Conservation (phyloP, 1,140 invertebrate genomes). For the Aplysia californica region DNA sequence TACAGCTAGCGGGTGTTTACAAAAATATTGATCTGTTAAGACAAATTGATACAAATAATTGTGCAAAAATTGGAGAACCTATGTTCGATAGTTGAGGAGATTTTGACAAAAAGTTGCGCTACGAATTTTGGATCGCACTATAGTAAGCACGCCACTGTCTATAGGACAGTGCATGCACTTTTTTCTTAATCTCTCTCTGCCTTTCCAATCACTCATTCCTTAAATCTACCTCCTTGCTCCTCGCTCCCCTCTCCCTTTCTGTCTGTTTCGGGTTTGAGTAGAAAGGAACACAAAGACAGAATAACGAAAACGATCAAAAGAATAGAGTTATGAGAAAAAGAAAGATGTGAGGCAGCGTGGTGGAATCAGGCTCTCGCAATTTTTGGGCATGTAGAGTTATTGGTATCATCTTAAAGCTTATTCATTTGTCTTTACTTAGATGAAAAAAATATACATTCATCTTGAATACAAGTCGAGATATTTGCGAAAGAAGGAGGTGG, state of each 20-base stretch:
- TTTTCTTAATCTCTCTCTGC: not conserved
- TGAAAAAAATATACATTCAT: not conserved
- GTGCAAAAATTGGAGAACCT: not conserved
- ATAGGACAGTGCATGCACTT: not conserved
- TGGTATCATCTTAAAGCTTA: not conserved
- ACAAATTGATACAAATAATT: not conserved
- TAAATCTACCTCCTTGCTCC: not conserved
- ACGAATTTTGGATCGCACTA: not conserved
- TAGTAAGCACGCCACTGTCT: not conserved
- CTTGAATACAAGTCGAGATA: no score
- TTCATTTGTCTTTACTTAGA: not conserved
- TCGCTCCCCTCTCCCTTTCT: not conserved
- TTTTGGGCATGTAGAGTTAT: not conserved
- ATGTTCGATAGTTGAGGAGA: no score
- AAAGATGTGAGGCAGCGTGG: not conserved
- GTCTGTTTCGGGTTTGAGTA: not conserved
- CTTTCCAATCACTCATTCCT: not conserved
- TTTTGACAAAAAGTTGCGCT: not conserved
- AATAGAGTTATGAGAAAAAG: no score
- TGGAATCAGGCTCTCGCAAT: not conserved
- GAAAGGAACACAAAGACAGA: no score
- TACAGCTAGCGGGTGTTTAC: no score
- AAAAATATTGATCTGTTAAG: no score
- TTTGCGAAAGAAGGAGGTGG: no score
- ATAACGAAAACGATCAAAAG: no score